Conservation (phyloP, 2,113 vertebrate genomes). For the Reinhardtius hippoglossoides region DNA sequence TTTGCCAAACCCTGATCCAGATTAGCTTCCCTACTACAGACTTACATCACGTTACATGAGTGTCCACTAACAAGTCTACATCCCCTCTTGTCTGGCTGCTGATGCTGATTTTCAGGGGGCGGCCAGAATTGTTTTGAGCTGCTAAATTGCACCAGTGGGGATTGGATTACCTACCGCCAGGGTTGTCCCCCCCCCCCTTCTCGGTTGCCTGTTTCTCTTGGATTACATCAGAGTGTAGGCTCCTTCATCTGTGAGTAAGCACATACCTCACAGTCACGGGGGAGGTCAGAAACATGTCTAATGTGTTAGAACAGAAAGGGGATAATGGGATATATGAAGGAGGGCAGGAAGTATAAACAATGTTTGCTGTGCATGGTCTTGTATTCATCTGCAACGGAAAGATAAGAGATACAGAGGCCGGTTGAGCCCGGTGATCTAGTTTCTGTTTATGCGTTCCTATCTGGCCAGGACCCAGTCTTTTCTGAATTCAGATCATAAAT, state of each 20-base stretch:
- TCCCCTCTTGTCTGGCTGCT: slow-evolving; percentile 42
- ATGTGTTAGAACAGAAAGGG: slow-evolving; percentile 60
- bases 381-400: slow-evolving; percentile 45
- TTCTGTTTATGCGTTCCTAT: slow-evolving; percentile 63
- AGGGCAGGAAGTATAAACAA: slow-evolving; percentile 59
- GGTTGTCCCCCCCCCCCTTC: slow-evolving; percentile 37
- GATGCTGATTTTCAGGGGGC: slow-evolving; percentile 41
- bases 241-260: slow-evolving; percentile 74
- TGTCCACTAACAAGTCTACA: slow-evolving; percentile 21
- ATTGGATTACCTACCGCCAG: slow-evolving; percentile 78
- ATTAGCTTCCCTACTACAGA: slow-evolving; percentile 53
- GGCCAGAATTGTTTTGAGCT: slow-evolving; percentile 69
- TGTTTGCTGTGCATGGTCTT: slow-evolving; percentile 58
- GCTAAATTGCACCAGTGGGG: slow-evolving; percentile 63
- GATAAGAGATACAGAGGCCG: slow-evolving; percentile 53
- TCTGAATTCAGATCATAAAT: slow-evolving; percentile 67
- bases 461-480: slow-evolving; percentile 53
- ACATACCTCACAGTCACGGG: slow-evolving; percentile 72
- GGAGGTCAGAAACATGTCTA: slow-evolving; percentile 60
- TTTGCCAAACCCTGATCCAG: slow-evolving; percentile 57
- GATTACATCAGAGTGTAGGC: slow-evolving; percentile 80
- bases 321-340: slow-evolving; percentile 56
- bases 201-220: slow-evolving; percentile 57
- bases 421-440: slow-evolving; percentile 49
- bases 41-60: slow-evolving; percentile 43